A percentile compares a stretch with the other conserved stretches of the same genome.
Evolutionary conservation across 2,797 vertebrate species (phyloP).

Genomic region (Alosa sapidissima): DNA sequence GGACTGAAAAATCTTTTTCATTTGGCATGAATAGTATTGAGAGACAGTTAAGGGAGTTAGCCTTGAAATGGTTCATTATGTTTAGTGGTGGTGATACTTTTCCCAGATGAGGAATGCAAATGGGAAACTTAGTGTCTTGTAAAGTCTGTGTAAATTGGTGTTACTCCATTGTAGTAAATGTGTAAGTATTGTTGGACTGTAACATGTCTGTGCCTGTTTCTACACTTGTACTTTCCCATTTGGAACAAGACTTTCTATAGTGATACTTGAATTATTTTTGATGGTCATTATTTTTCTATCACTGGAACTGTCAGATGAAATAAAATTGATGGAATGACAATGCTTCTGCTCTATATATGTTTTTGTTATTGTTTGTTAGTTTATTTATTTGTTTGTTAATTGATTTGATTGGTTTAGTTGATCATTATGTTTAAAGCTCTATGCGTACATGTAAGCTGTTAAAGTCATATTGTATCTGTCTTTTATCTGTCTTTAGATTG

Average conservation of each 20-base stretch:
- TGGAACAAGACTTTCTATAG: constrained; percentile 55
- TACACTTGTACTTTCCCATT: constrained; percentile 54
- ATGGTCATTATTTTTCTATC: constrained; percentile 63
- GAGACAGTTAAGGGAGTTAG: not conserved
- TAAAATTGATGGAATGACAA: constrained; percentile 48
- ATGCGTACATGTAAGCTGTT: too few species aligned
- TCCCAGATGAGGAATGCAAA: not conserved
- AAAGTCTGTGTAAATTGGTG: not conserved
- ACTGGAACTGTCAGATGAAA: constrained; percentile 54
- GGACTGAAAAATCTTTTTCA: not conserved
- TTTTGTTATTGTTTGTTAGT: not conserved
- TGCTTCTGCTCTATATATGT: constrained; percentile 23
- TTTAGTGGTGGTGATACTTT: not conserved
- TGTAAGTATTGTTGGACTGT: constrained; percentile 49
- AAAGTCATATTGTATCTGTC: too few species aligned
- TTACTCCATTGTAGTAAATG: constrained; percentile 46
- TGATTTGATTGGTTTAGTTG: too few species aligned
- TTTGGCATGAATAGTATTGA: not conserved
- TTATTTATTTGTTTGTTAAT: not conserved
- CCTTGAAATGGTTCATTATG: not conserved
- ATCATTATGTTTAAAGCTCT: too few species aligned
- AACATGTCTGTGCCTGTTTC: constrained; percentile 44
- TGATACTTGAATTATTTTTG: constrained; percentile 62
- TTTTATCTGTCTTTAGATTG: too few species aligned
- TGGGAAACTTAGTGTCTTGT: not conserved